Conservation (phyloP, 2,797 vertebrate genomes). For the Scleropages formosus region DNA sequence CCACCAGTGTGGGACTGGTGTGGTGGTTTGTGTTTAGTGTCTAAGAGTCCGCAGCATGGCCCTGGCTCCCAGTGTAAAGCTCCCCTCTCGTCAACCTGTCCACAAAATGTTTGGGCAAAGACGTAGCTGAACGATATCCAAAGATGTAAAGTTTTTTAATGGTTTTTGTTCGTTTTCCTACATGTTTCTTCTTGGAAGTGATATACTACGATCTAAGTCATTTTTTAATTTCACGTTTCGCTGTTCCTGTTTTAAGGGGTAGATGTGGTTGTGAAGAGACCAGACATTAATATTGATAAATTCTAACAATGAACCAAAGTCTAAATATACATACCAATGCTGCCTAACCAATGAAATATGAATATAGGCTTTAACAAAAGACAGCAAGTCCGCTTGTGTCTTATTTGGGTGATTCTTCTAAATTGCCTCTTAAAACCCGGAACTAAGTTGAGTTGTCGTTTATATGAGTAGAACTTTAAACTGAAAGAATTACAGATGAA, state of each 20-base stretch:
- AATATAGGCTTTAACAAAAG: constrained; percentile 11
- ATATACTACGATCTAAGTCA: constrained; percentile 33
- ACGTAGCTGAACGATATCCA: constrained; percentile 66
- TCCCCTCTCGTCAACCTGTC: constrained; percentile 51
- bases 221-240: constrained; percentile 42
- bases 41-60: constrained; percentile 36
- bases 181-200: constrained; percentile 35
- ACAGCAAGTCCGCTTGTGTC: neutral
- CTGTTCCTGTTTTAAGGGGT: constrained; percentile 54
- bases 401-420: constrained; percentile 42
- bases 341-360: constrained; percentile 36
- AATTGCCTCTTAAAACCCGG: constrained; percentile 41
- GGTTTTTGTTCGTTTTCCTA: constrained; percentile 60
- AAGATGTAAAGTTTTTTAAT: constrained; percentile 66
- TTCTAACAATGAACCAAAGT: constrained; percentile 61
- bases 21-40: constrained; percentile 25
- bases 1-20: constrained; percentile 18
- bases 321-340: constrained; percentile 48
- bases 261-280: constrained; percentile 26
- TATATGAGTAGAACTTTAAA: constrained; percentile 49
- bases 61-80: constrained; percentile 36
- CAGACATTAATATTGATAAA: constrained; percentile 41
- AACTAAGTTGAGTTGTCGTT: constrained; percentile 54
- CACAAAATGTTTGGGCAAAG: constrained; percentile 61
- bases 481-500: constrained; percentile 64